phyloP scores from a whole-genome alignment of 2,113 vertebrate genomes.

The Cariama cristata region DNA sequence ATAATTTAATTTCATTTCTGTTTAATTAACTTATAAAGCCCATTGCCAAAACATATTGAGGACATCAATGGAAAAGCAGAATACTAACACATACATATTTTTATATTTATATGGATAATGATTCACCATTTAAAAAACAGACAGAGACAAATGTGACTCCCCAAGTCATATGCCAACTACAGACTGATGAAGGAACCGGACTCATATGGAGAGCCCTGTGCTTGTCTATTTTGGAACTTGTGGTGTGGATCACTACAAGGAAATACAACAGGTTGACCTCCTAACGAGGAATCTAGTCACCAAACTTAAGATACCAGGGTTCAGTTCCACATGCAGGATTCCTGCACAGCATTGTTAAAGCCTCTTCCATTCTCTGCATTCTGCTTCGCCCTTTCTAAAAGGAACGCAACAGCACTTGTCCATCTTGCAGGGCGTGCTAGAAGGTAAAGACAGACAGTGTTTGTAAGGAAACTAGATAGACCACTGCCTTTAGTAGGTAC shows the following conservation, averaged over 20 bases:
- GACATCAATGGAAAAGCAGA: not conserved
- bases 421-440: not conserved
- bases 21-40: not conserved
- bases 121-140: not conserved
- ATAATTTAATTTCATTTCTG: not conserved
- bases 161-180: not conserved
- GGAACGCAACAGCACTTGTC: not conserved
- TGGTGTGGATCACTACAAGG: not conserved
- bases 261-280: not conserved
- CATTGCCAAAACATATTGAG: not conserved
- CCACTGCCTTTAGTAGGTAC: not conserved
- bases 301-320: not conserved
- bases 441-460: not conserved
- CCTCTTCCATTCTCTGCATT: not conserved
- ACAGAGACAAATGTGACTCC: not conserved
- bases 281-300: not conserved
- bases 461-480: not conserved
- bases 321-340: not conserved
- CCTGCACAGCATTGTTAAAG: not conserved
- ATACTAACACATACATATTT: not conserved
- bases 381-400: not conserved
- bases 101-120: not conserved
- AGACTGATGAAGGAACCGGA: not conserved
- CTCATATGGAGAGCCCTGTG: not conserved
- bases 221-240: not conserved